Conservation (phyloP, 2,888 invertebrate species). For the Limnephilus lunatus region DNA sequence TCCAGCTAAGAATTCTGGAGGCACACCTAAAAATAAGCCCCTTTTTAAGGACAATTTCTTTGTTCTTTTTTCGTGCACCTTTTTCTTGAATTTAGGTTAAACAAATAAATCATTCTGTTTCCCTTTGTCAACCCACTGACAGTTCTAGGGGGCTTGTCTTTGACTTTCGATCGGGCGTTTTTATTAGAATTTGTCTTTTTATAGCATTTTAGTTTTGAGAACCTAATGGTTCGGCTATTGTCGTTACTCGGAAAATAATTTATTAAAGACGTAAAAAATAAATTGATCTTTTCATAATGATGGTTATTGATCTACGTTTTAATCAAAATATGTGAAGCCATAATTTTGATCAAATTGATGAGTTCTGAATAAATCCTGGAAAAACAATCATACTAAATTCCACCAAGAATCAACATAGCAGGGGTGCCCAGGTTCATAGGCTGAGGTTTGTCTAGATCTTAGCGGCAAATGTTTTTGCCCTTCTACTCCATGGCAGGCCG, state of each 20-base stretch:
- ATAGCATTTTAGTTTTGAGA: background rate
- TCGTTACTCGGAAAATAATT: background rate
- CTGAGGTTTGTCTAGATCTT: no score
- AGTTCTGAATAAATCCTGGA: background rate
- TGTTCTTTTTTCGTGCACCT: slow-evolving; percentile 2
- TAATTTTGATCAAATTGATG: background rate
- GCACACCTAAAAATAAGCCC: background rate
- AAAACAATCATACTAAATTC: no score
- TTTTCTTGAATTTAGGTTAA: slow-evolving; percentile 2
- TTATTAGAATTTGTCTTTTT: background rate
- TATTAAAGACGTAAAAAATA: background rate
- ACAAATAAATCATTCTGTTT: slow-evolving; percentile 25
- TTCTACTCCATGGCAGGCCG: no score
- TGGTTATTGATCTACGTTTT: no score
- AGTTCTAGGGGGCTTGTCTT: background rate
- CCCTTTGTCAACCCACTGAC: slow-evolving; percentile 4
- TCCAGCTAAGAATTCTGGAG: background rate
- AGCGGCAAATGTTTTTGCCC: no score
- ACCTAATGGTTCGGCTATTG: background rate
- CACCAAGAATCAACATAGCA: background rate
- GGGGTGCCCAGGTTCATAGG: no score
- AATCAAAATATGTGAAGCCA: no score
- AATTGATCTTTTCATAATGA: no score
- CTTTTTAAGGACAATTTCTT: background rate
- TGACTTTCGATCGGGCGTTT: background rate